Evolutionary conservation across 2,888 invertebrate genomes (phyloP).

Genomic region (Druceiella hillmani): DNA sequence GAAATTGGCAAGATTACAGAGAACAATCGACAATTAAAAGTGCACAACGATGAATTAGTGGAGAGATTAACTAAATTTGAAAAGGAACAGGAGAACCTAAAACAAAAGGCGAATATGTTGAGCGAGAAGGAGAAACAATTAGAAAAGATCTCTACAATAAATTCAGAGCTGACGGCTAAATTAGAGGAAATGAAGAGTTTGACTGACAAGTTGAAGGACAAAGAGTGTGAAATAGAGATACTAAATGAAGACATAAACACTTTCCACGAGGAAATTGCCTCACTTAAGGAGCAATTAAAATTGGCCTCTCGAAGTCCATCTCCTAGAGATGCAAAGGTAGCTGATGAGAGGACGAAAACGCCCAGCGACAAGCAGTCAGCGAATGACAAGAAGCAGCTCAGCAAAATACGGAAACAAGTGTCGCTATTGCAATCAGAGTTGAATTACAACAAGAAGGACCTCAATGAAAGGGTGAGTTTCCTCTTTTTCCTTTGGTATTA

Average conservation of each 20-base stretch:
- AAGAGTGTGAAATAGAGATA: slow-evolving; percentile 51
- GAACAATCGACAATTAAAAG: slow-evolving; percentile 38
- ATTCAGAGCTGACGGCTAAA: slow-evolving; percentile 37
- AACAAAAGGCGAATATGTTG: slow-evolving; percentile 30
- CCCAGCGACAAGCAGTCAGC: slow-evolving; percentile 45
- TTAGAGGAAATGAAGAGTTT: slow-evolving; percentile 40
- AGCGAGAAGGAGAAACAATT: slow-evolving; percentile 40
- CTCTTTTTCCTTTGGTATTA: too few relatives aligned
- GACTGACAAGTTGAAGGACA: slow-evolving; percentile 44
- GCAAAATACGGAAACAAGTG: slow-evolving; percentile 45
- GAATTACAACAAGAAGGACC: slow-evolving; percentile 44
- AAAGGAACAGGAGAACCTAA: slow-evolving; percentile 44
- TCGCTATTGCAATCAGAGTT: slow-evolving; percentile 42
- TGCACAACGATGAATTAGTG: slow-evolving; percentile 35
- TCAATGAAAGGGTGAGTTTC: slow-evolving; percentile 42
- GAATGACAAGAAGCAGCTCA: slow-evolving; percentile 54
- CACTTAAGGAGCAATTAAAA: slow-evolving; percentile 42
- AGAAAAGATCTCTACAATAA: slow-evolving; percentile 36
- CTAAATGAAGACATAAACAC: slow-evolving; percentile 45
- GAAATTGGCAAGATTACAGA: slow-evolving; percentile 40
- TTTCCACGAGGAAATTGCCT: slow-evolving; percentile 48
- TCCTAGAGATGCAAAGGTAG: slow-evolving; percentile 48
- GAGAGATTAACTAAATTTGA: slow-evolving; percentile 39
- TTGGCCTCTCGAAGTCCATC: slow-evolving; percentile 52
- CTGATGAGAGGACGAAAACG: slow-evolving; percentile 47